These are phyloP conservation scores for Diplosoma virens DNA, from an alignment of 23 tunicate genomes.

Conservation along the genomic window DNA sequence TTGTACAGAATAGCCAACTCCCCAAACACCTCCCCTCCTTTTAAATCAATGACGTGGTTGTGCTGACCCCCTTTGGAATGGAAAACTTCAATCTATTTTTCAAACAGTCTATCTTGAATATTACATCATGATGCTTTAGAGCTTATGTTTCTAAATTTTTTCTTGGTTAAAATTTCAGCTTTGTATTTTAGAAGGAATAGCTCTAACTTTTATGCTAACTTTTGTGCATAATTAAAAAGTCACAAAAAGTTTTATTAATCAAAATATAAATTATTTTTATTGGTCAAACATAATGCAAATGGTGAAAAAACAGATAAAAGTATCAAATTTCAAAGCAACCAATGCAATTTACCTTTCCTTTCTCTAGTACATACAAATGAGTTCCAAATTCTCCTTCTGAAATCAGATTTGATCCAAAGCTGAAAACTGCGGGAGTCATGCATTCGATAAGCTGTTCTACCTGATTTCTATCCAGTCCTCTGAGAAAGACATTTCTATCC, in stretches of 20 bases:
- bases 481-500: constrained; percentile 55
- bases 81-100: constrained; percentile 59
- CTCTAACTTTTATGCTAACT: too few relatives aligned
- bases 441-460: constrained; percentile 62
- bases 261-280: too few relatives aligned
- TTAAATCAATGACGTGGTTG: constrained; percentile 47
- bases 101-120: too few relatives aligned
- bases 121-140: too few relatives aligned
- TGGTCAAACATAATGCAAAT: too few relatives aligned
- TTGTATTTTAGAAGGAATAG: too few relatives aligned
- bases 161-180: too few relatives aligned
- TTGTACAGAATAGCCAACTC: constrained; percentile 93
- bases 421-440: constrained; percentile 39
- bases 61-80: constrained; percentile 31
- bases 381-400: constrained; percentile 79
- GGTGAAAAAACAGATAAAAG: background rate
- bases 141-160: too few relatives aligned
- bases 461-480: constrained; percentile 59
- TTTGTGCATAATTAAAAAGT: too few relatives aligned
- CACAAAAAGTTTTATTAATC: too few relatives aligned
- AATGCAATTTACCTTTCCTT: constrained; percentile 65
- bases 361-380: constrained; percentile 70
- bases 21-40: constrained; percentile 87
- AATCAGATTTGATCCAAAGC: constrained; percentile 50
- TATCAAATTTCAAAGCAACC: background rate